Conservation (phyloP, 1,140 invertebrate species). For the Drosophila guanche region DNA sequence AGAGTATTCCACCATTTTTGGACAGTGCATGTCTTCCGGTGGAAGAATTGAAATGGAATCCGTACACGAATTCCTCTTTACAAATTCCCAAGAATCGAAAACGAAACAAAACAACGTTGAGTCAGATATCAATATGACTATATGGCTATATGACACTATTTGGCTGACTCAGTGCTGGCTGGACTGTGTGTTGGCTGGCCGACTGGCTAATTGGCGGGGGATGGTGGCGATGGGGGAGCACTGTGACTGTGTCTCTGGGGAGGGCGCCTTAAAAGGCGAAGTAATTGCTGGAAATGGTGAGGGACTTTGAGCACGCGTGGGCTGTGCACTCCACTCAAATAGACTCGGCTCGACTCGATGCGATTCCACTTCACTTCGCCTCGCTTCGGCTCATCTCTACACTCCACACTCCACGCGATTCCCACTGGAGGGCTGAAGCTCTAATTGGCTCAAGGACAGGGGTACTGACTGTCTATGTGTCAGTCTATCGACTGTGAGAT, state of each 20-base stretch:
- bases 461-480: conserved; percentile 1
- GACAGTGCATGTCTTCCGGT: conserved; percentile 21
- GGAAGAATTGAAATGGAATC: conserved; percentile 14
- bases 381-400: neutral
- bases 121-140: conserved; percentile 1
- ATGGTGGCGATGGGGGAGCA: conserved; percentile 1
- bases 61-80: conserved; percentile 14
- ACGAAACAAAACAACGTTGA: conserved; percentile 2
- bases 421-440: conserved; percentile 5
- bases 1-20: conserved; percentile 25
- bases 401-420: conserved; percentile 7
- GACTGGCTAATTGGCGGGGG: conserved; percentile 48
- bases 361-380: conserved; percentile 20
- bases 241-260: conserved; percentile 11
- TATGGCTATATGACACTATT: conserved; percentile 6
- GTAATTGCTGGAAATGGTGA: conserved; percentile 2
- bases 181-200: conserved; percentile 35
- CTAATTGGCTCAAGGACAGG: conserved; percentile 73
- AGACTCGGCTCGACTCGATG: conserved; percentile 4
- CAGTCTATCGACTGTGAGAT: neutral
- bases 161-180: conserved; percentile 1
- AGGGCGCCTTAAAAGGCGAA: conserved; percentile 35
- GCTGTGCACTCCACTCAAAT: conserved; percentile 27
- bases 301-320: conserved; percentile 19
- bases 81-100: neutral